Percentiles rank a stretch among this genome's conserved stretches.
These are phyloP conservation scores for Amphiura filiformis DNA, from an alignment of 35 echinoderm and acorn worm genomes.

Conservation along the genomic window DNA sequence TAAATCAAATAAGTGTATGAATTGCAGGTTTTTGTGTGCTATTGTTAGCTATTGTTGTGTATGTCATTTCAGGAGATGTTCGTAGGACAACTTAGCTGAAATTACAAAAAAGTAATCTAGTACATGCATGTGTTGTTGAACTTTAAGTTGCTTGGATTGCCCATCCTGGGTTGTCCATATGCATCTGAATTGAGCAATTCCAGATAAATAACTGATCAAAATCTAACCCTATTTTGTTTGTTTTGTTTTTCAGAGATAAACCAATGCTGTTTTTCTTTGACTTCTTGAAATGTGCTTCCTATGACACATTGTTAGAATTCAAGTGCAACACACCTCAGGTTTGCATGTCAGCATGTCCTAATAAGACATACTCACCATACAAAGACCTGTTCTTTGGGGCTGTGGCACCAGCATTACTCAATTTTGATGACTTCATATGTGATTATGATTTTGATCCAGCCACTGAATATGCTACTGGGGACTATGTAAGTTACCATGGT, in stretches of 20 bases:
- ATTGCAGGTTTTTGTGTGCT: no score
- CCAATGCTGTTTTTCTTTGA: constrained; percentile 92
- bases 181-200: no score
- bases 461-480: constrained; percentile 59
- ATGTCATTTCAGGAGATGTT: no score
- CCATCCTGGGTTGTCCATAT: no score
- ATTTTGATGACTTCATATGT: constrained; percentile 86
- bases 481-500: constrained; percentile 90
- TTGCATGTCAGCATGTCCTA: constrained; percentile 76
- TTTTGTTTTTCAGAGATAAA: constrained; percentile 68
- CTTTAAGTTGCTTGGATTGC: no score
- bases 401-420: constrained; percentile 2
- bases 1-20: no score
- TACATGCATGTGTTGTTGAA: no score
- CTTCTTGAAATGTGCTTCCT: constrained; percentile 68
- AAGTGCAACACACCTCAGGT: constrained; percentile 87
- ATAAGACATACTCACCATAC: constrained; percentile 75
- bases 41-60: no score
- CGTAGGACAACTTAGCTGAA: no score
- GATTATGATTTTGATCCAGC: constrained; percentile 87
- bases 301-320: constrained; percentile 65
- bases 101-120: no score
- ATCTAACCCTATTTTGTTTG: neutral
- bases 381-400: neutral
- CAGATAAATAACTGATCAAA: no score